phyloP scores from a whole-genome alignment of 2,888 invertebrate species.

The Idaea straminata region DNA sequence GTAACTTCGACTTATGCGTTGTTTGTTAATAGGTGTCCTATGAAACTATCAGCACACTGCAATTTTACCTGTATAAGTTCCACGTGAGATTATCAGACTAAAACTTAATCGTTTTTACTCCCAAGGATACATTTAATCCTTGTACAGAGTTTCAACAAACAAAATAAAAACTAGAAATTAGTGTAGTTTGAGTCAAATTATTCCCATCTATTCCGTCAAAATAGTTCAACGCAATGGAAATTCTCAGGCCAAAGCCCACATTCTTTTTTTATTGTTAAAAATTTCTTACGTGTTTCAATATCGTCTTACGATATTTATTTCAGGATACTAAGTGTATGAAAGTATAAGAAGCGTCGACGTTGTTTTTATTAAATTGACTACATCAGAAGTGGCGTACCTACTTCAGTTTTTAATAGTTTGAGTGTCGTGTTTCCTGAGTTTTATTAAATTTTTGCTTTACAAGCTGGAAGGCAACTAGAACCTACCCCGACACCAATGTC shows the following conservation, averaged over 20 bases:
- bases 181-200: too few species aligned
- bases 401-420: constrained; percentile 58
- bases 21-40: too few species aligned
- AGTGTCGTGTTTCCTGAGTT: constrained; percentile 41
- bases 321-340: not conserved
- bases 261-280: not conserved
- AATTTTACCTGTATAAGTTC: too few species aligned
- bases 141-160: too few species aligned
- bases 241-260: not conserved
- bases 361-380: constrained; percentile 22
- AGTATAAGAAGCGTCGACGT: not conserved
- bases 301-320: not conserved
- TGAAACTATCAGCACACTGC: too few species aligned
- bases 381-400: constrained; percentile 21
- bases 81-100: too few species aligned
- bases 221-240: not conserved
- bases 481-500: too few species aligned
- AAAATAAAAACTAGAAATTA: too few species aligned
- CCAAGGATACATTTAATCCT: too few species aligned
- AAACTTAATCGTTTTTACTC: too few species aligned
- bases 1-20: too few species aligned
- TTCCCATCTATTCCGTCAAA: not conserved
- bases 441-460: constrained; percentile 55
- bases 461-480: constrained; percentile 7
- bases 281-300: not conserved